phyloP scores from a whole-genome alignment of 2,888 invertebrate species.

The Seira sanloemensis region DNA sequence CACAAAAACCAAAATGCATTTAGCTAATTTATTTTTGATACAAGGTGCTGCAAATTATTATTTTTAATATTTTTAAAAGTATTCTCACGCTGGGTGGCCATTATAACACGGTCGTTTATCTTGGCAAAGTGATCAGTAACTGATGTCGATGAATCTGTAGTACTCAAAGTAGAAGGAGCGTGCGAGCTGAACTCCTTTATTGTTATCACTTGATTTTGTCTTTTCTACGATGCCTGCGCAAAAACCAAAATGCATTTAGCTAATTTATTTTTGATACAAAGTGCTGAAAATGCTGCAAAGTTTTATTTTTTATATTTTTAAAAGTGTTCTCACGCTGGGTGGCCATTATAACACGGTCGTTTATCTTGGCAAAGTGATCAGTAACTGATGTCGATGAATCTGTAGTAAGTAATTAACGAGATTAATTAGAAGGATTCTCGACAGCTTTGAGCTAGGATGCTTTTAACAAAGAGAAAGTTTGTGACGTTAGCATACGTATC shows the following conservation, averaged over 20 bases:
- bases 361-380: slow-evolving; percentile 64
- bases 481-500: too few relatives aligned
- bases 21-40: too few relatives aligned
- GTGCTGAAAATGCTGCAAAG: too few relatives aligned
- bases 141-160: too few relatives aligned
- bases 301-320: slow-evolving; percentile 9
- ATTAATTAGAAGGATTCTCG: too few relatives aligned
- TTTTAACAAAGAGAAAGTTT: too few relatives aligned
- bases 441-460: too few relatives aligned
- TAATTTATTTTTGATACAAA: neutral
- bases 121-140: slow-evolving; percentile 58
- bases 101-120: slow-evolving; percentile 63
- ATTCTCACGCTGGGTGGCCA: slow-evolving; percentile 57
- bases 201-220: neutral
- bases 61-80: neutral
- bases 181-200: slow-evolving; percentile 33
- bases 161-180: slow-evolving; percentile 35
- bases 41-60: neutral
- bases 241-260: too few relatives aligned
- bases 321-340: slow-evolving; percentile 54
- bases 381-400: neutral
- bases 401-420: too few relatives aligned
- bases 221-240: slow-evolving; percentile 30
- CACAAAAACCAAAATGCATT: neutral
- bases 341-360: slow-evolving; percentile 61